Evolutionary conservation across 2,797 vertebrate genomes (phyloP).

Genomic region (Enteromius paludinosus): DNA sequence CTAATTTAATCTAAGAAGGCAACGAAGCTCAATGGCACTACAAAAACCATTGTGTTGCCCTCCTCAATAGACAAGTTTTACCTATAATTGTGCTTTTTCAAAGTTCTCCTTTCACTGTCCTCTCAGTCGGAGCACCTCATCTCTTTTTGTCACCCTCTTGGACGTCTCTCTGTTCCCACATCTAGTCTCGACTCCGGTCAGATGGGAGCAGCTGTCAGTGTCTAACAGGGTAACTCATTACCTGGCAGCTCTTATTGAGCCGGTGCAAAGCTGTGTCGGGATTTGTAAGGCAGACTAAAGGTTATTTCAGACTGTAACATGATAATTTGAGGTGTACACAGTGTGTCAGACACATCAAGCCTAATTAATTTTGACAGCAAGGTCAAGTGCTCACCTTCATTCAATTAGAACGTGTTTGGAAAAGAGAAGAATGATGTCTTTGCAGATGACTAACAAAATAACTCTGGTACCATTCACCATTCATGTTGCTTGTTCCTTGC

Average conservation of each 20-base stretch:
- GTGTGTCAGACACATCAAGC: not conserved
- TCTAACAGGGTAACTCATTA: slow-evolving; percentile 37
- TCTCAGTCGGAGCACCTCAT: slow-evolving; percentile 4
- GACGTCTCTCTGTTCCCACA: slow-evolving; percentile 15
- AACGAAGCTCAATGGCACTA: not conserved
- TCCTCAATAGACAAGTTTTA: not conserved
- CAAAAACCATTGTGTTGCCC: not conserved
- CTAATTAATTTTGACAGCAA: slow-evolving; percentile 28
- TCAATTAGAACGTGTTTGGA: not conserved
- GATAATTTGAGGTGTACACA: slow-evolving; percentile 14
- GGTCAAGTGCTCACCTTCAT: slow-evolving; percentile 16
- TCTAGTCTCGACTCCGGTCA: not conserved
- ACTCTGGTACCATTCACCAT: not conserved
- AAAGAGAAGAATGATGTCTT: not conserved
- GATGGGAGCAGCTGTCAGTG: slow-evolving; percentile 31
- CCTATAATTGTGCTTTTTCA: not conserved
- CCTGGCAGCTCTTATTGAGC: slow-evolving; percentile 18
- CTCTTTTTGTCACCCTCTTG: slow-evolving; percentile 34
- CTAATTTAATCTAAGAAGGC: slow-evolving; percentile 14
- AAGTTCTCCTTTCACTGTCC: slow-evolving; percentile 5
- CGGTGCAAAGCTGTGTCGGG: not conserved
- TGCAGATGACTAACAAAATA: not conserved
- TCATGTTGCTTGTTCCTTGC: not conserved
- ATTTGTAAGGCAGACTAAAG: slow-evolving; percentile 25
- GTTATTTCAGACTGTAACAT: slow-evolving; percentile 36